A percentile compares a stretch with the other conserved stretches of the same genome.
Conservation (phyloP, 1,140 invertebrate genomes). For the Latrodectus geometricus region DNA sequence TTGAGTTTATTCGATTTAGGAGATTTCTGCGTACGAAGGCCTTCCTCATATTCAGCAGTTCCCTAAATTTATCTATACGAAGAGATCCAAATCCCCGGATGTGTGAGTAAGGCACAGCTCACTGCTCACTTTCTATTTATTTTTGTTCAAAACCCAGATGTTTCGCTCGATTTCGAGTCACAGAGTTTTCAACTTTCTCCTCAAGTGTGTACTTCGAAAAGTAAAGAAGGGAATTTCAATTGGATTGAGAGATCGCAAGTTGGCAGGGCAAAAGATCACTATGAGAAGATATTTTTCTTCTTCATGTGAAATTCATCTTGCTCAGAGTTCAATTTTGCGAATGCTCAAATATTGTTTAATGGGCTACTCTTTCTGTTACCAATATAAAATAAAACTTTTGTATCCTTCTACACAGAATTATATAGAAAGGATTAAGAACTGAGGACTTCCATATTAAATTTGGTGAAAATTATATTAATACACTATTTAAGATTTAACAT, state of each 20-base stretch:
- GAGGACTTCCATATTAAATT: too few relatives aligned
- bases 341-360: too few relatives aligned
- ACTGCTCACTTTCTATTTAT: constrained; percentile 33
- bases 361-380: too few relatives aligned
- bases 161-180: constrained; percentile 47
- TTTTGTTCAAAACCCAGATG: constrained; percentile 39
- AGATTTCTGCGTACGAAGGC: background rate
- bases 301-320: background rate
- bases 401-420: too few relatives aligned
- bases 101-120: background rate
- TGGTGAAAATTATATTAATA: too few relatives aligned
- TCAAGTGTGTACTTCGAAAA: constrained; percentile 10
- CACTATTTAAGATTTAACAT: too few relatives aligned
- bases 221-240: constrained; percentile 47
- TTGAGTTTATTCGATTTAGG: background rate
- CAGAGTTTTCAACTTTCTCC: constrained; percentile 28
- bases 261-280: constrained; percentile 4
- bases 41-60: background rate
- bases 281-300: background rate
- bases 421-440: too few relatives aligned
- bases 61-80: background rate
- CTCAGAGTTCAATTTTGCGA: background rate
- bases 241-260: background rate
- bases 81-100: background rate
- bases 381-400: too few relatives aligned